Conservation (phyloP, 2,797 vertebrate species). For the Leptatherina wallacei region DNA sequence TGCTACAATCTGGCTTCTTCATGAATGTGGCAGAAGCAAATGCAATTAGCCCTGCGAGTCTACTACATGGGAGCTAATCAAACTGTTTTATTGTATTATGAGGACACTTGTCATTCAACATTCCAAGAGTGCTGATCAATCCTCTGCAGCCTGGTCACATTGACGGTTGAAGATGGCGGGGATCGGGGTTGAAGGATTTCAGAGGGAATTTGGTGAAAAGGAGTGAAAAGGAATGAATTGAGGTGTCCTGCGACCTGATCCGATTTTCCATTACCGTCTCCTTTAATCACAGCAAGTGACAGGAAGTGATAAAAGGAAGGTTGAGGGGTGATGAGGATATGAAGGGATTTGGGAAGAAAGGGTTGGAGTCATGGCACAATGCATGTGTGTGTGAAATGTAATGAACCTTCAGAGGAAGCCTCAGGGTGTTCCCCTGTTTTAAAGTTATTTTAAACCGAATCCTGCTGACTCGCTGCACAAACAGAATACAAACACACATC, state of each 20-base stretch:
- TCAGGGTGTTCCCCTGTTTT: conserved; percentile 43
- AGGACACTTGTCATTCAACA: conserved; percentile 47
- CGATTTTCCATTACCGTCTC: conserved; percentile 68
- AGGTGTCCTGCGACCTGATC: conserved; percentile 66
- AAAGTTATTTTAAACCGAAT: conserved; percentile 56
- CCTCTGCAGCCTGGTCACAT: conserved; percentile 20
- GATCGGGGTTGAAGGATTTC: conserved; percentile 33
- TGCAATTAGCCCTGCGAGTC: conserved; percentile 50
- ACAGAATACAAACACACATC: conserved; percentile 17
- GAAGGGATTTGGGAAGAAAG: conserved; percentile 62
- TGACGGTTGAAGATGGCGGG: conserved; percentile 7
- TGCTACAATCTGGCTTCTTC: conserved; percentile 53
- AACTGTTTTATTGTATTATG: conserved; percentile 44
- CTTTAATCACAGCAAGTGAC: conserved; percentile 68
- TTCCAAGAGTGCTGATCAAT: conserved; percentile 48
- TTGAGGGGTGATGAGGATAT: conserved; percentile 50
- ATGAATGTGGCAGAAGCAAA: conserved; percentile 54
- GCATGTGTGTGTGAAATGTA: conserved; percentile 58
- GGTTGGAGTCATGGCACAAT: conserved; percentile 43
- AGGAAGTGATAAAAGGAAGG: conserved; percentile 64
- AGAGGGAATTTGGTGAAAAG: conserved; percentile 33
- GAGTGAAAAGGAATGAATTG: conserved; percentile 52
- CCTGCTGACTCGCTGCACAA: conserved; percentile 33
- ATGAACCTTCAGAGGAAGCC: conserved; percentile 47
- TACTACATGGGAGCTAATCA: conserved; percentile 49